Evolutionary conservation across 1,140 invertebrate species (phyloP), one percentile per base, ranked within the genome.

Genomic region (Ephestia elutella): DNA sequence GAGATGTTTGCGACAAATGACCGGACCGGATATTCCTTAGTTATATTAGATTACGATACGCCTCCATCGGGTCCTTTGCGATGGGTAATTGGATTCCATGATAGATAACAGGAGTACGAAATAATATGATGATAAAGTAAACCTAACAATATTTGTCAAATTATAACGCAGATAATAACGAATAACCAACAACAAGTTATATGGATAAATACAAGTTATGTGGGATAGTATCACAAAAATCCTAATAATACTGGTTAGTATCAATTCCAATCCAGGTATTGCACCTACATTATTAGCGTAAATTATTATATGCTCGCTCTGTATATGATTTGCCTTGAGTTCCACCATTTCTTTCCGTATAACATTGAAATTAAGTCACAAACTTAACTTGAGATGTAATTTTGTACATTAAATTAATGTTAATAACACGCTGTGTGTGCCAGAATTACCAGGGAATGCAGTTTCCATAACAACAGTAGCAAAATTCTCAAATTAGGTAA

Each of bases 61-160:
- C n/a, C 38, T 35, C 38, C 13, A 44, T 15, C 5, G n/a, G 38
- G 38, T 44, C n/a, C 13, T 44, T 17, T 17, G 38, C 13, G n/a
- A 44, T 44, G 54, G 60, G 44, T 57, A 21, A 44, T 44, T 17
- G 13, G 15, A 44, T 44, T 44, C 1, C n/a, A 44, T 15, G 38
- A 17, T 44, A 17, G 38, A 44, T 15, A 44, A 15, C 0, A 15
- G 38, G n/a, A 44, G 7, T 17, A 15, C 5, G 32, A 38, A 38
- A 8, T 2, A 15, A 15, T 15, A 3, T 44, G 5, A n/a, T 44
- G n/a, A 44, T 1, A 44, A 17, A 44, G 38, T 44, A 44, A 15
- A 44, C 15, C 38, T 44, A 44, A 44, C 38, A 44, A 35, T 25
- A 25, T 32, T 32, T 32, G 11, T 7, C 9, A 10, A 32, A 32